Base-by-base conservation (phyloP, 2,888 invertebrate genomes). In the Eubasilissa splendida region DNA sequence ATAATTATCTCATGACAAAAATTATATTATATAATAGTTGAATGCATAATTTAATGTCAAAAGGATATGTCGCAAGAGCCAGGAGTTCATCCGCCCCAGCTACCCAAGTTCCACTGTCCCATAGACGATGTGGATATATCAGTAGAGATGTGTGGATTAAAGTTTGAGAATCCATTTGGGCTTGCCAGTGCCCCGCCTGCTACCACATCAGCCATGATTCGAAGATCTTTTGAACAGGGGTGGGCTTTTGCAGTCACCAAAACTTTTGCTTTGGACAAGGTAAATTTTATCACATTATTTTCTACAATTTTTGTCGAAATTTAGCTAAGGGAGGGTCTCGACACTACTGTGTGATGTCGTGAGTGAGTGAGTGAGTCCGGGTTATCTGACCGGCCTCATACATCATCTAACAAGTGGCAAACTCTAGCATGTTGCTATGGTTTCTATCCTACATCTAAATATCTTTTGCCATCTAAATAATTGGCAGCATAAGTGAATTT, bases 221-320 rank as follows among this genome's bases (percentile, higher is more conserved):
- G 99, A 4, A 91, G 99, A 83, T 95, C 96, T 14, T 99, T 99
- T 87, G 94, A 97, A 87, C 96, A 97, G 85, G 99, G 99, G 0
- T 99, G 99, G 99, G 96, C 95, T 0, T 99, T 97, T 87, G 96
- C 94, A n/a, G 95, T 99, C 1, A 99, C 99, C 0, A 99, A 99
- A 90, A 99, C 99, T 0, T 99, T 97, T 87, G 93, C 95, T 3
- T 90, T 99, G 14, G 96, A 98, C 87, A 99, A 99, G 92, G 97
- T 96, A 88, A 84, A 60, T 82, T 31, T 14, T 70, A 66, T 52
- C 22, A 22, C 22, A 1, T 22, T 22, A 22, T 22, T 22, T 22
- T 22, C 22, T 22, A 22, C 22, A 22, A 22, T 22, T 22, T 22
- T 22, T 22, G 22, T 22, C 22, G 1, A 22, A 22, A 22, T 22